phyloP scores from a whole-genome alignment of 2,113 vertebrate species.

The Nyctibius bracteatus region DNA sequence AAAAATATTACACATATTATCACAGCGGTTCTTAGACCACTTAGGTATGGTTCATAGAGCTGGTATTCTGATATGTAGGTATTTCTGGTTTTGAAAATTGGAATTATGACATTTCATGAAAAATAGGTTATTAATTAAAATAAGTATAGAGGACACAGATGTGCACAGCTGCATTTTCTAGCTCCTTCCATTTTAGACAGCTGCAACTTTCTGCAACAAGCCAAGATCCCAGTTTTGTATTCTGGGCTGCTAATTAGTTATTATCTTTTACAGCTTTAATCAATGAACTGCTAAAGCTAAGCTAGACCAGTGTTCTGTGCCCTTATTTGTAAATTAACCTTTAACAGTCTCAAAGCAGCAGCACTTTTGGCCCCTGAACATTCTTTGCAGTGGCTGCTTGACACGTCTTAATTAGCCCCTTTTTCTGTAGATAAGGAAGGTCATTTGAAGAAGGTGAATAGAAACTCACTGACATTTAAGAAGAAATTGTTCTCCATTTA shows the following conservation, averaged over 20 bases:
- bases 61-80: background rate
- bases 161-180: background rate
- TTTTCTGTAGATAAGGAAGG: background rate
- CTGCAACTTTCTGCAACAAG: background rate
- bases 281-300: background rate
- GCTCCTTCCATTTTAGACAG: background rate
- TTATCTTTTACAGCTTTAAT: conserved; percentile 5
- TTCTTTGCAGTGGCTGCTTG: background rate
- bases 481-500: background rate
- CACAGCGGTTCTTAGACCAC: background rate
- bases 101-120: background rate
- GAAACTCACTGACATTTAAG: background rate
- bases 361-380: background rate
- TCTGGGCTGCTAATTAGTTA: background rate
- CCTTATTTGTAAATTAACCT: background rate
- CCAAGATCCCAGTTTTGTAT: background rate
- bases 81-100: background rate
- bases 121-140: background rate
- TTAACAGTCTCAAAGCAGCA: background rate
- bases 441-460: background rate
- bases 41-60: background rate
- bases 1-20: background rate
- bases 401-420: background rate
- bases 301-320: background rate
- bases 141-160: background rate